Conservation (phyloP, 1,140 invertebrate species). For the Drosophila elegans region DNA sequence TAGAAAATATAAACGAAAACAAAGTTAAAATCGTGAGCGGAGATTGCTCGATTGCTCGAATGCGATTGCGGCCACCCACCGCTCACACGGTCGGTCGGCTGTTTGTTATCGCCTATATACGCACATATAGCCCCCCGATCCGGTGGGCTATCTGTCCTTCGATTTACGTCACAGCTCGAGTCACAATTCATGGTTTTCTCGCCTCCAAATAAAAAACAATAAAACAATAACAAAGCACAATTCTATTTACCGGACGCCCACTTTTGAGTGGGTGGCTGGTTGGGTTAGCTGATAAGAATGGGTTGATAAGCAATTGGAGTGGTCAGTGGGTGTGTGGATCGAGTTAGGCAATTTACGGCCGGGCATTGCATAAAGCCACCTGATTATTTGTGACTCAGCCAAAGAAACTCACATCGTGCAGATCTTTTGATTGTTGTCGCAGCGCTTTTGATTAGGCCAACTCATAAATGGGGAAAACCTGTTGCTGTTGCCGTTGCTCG, state of each 20-base stretch:
- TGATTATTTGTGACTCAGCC: slow-evolving; percentile 29
- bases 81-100: slow-evolving; percentile 35
- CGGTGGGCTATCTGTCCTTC: slow-evolving; percentile 40
- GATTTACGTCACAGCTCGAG: slow-evolving; percentile 68
- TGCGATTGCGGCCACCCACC: slow-evolving; percentile 70
- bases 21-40: slow-evolving; percentile 49
- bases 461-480: slow-evolving; percentile 54
- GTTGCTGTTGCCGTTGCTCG: slow-evolving; percentile 25
- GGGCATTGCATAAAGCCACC: slow-evolving; percentile 60
- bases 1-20: slow-evolving; percentile 35
- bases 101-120: slow-evolving; percentile 38
- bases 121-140: slow-evolving; percentile 34
- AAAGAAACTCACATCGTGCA: slow-evolving; percentile 1
- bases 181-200: slow-evolving; percentile 71
- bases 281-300: slow-evolving; percentile 22
- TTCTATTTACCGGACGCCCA: slow-evolving; percentile 32
- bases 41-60: slow-evolving; percentile 45
- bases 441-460: slow-evolving; percentile 54
- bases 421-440: slow-evolving; percentile 34
- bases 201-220: slow-evolving; percentile 32
- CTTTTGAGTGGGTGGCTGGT: slow-evolving; percentile 34
- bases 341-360: slow-evolving; percentile 45
- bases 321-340: slow-evolving; percentile 35
- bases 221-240: slow-evolving; percentile 17
- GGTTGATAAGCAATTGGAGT: slow-evolving; percentile 18